Evolutionary conservation across 2,113 vertebrate genomes (phyloP), one percentile per base, ranked within the genome.

Genomic region (Rhadina sibilatrix): DNA sequence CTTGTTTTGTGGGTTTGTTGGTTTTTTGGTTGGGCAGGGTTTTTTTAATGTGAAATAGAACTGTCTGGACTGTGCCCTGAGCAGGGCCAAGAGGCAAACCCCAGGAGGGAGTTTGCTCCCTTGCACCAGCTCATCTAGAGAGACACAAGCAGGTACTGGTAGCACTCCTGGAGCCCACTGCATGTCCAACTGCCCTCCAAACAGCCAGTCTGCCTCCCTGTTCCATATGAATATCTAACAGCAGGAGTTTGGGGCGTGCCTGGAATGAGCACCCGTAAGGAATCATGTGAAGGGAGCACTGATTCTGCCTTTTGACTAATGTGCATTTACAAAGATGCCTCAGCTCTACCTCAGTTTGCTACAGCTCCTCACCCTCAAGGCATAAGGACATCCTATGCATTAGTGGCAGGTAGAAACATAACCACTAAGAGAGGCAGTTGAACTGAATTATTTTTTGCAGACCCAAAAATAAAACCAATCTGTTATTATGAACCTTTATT

Each of bases 401-500:
- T 92, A 93, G 94, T 93, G 88, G 89, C 94, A 97, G 94, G 87
- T 71, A 97, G 77, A 95, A 97, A 97, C 86, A 59, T 54, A 94
- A 97, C 83, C 94, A 70, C 96, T 93, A 89, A 94, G 81, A 97
- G 96, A 97, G 95, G 96, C 95, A 96, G 94, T 93, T 97, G 66
- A 97, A 97, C 75, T 97, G 96, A 97, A 96, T 94, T 96, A 63
- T 95, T 95, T 96, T 97, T 96, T 97, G 92, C 93, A 97, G 93
- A 98, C 95, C 86, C 94, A 96, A 98, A 96, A 98, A 97, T 96
- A 98, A 98, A 98, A 97, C 93, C 95, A 97, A 97, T 98, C 97
- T 97, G 96, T 97, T 98, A 98, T 97, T 97, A 98, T 98, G 98
- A 99, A 99, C 98, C 99, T 99, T 99, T 99, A 99, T 99, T 99